Evolutionary conservation across 2,888 invertebrate genomes (phyloP).

Genomic region (Thymelicus sylvestris): DNA sequence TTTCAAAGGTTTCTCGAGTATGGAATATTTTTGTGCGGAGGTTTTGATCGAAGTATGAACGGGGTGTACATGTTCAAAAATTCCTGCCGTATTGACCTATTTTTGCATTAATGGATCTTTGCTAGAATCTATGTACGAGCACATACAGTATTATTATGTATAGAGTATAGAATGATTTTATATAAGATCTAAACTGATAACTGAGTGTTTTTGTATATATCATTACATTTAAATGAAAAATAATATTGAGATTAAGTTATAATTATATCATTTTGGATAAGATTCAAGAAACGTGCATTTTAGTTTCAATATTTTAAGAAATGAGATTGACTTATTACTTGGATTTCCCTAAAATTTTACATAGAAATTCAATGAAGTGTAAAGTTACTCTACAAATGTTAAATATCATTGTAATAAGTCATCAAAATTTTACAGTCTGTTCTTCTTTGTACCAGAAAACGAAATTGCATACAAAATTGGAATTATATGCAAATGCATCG

Average conservation of each 20-base stretch:
- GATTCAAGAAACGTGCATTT: no score
- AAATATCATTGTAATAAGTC: not conserved
- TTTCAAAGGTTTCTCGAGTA: constrained; percentile 6
- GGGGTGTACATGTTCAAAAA: constrained; percentile 1
- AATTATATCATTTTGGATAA: no score
- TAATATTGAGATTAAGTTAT: no score
- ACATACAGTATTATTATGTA: no score
- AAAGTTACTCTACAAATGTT: not conserved
- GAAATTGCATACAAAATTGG: constrained; percentile 27
- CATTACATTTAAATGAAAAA: no score
- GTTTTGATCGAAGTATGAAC: constrained; percentile 14
- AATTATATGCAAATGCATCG: constrained; percentile 32
- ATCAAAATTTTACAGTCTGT: not conserved
- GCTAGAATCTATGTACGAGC: no score
- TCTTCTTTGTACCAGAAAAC: constrained; percentile 26
- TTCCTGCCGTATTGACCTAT: constrained; percentile 17
- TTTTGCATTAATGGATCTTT: not conserved
- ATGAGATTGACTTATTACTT: no score
- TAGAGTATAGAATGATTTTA: no score
- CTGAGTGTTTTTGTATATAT: no score
- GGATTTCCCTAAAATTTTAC: no score
- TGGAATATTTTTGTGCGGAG: constrained; percentile 19
- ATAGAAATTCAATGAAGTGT: not conserved
- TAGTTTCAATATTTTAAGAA: no score
- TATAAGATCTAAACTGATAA: no score